These are phyloP conservation scores for Dysmachus trigonus DNA, from an alignment of 2,888 invertebrate species.

Conservation along the genomic window DNA sequence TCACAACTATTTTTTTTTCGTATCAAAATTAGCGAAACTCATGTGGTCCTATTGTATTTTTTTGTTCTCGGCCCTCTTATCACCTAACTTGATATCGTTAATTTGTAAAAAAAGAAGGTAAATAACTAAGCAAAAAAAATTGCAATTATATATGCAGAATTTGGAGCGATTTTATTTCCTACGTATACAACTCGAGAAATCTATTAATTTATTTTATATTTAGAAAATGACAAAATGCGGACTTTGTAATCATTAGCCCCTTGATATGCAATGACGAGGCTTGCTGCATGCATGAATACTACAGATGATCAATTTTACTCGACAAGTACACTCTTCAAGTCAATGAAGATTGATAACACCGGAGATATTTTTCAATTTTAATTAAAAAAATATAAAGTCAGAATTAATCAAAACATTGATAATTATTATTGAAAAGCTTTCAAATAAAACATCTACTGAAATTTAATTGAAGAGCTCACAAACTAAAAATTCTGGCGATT, in stretches of 20 bases:
- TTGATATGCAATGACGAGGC: not conserved
- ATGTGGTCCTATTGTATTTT: not conserved
- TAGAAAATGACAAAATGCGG: not conserved
- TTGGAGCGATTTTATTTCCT: not conserved
- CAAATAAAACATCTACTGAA: not conserved
- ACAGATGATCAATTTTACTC: not conserved
- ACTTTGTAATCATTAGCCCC: not conserved
- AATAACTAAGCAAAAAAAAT: not conserved
- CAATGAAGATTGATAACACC: not conserved
- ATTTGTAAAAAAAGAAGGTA: not conserved
- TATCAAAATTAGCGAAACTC: not conserved
- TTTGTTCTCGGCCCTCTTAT: not conserved
- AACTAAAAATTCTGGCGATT: no score
- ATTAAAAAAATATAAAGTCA: not conserved
- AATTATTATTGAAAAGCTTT: not conserved
- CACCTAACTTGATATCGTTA: not conserved
- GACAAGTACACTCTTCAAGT: not conserved
- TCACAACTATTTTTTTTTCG: not conserved
- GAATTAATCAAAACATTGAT: not conserved
- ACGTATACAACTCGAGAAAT: no score
- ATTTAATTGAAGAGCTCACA: no score
- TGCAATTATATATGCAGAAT: not conserved
- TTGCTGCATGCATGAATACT: not conserved
- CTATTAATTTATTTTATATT: no score
- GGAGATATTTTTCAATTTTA: not conserved